Base-by-base conservation (phyloP, 2,113 vertebrate genomes). In the Harpagus bidentatus region DNA sequence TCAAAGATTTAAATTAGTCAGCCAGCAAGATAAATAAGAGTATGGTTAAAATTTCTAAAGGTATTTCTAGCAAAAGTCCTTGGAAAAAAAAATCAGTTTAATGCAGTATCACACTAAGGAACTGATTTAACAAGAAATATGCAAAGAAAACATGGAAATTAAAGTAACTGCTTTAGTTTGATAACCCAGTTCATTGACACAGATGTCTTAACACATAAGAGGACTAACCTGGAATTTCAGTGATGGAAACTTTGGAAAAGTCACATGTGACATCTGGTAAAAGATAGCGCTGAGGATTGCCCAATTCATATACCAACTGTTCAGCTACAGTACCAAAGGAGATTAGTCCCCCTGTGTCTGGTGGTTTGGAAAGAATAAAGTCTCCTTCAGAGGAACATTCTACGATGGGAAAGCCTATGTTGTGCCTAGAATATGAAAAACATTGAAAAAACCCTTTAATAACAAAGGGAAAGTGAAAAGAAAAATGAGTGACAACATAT, bases 191-290 rank as follows among this genome's bases (percentile, higher is more conserved):
- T 81, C 23, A 65, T 13, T 36, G 32, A 87, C 56, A 61, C 3
- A 40, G 7, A 10, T 47, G 50, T 67, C n/a, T 58, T 65, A 48
- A 85, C 11, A 17, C 6, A 4, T 20, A 81, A 61, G 48, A 53
- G 19, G 28, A 97, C 95, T 91, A 69, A 98, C 99, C 99, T 98
- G 98, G 96, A 61, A 99, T 96, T 96, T 99, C 99, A 16, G 97
- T 97, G 95, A 99, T 97, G 65, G 96, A 97, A 94, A 99, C 98
- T 69, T 97, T 88, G 21, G 99, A 99, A 96, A 99, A 99, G 96
- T 99, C 99, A 86, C 98, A 99, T 9, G 95, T 98, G 77, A 99
- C 98, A 96, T 99, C 99, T 20, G 99, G 98, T 83, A 99, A 97
- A 94, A 98, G 97, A 97, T 99, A 99, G 16, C 87, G 63, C 67